Conservation (phyloP, 2,113 vertebrate species). For the Gambusia affinis region DNA sequence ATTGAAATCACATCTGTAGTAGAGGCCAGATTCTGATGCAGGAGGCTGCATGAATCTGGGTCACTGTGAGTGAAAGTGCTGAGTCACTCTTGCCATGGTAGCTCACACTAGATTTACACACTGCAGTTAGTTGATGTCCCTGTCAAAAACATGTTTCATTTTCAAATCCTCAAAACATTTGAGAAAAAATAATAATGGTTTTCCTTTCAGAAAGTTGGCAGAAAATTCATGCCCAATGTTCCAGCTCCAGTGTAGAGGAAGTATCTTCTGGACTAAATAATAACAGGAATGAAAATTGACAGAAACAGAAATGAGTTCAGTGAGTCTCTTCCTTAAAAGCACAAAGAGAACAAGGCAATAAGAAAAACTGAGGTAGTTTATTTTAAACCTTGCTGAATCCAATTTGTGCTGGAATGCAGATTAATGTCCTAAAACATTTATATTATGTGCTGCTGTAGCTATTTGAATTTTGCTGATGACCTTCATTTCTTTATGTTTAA, state of each 20-base stretch:
- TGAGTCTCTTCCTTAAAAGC: not conserved
- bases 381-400: too few species aligned
- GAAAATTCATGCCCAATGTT: not conserved
- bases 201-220: not conserved
- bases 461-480: too few species aligned
- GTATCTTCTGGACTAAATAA: not conserved
- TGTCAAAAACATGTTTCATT: not conserved
- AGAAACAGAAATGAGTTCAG: not conserved
- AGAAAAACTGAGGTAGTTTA: too few species aligned
- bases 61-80: constrained; percentile 22
- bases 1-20: constrained; percentile 32
- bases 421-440: too few species aligned
- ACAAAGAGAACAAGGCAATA: too few species aligned
- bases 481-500: too few species aligned
- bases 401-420: too few species aligned
- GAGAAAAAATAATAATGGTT: not conserved
- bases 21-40: constrained; percentile 10
- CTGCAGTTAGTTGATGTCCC: not conserved
- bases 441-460: too few species aligned
- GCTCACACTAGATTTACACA: not conserved
- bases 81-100: constrained; percentile 20
- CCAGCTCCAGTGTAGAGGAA: not conserved
- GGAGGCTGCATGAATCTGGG: constrained; percentile 28
- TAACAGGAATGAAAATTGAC: not conserved
- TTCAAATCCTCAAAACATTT: not conserved